Base-by-base conservation (phyloP, 1,140 invertebrate genomes). In the Alviniconcha marisindica region DNA sequence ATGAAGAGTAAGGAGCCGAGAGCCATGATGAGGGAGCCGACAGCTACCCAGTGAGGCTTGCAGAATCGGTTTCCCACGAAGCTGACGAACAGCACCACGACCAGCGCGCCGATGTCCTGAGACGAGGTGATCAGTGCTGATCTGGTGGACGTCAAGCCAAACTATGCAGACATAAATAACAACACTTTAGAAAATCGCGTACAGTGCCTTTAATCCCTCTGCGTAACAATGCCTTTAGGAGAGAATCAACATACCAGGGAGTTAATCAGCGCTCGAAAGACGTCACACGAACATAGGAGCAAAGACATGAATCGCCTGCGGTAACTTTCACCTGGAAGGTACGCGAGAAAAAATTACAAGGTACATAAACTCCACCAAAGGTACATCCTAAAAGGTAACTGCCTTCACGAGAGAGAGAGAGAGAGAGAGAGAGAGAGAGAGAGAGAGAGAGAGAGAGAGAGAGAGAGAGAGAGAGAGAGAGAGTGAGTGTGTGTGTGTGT, bases 1-100 rank as follows among this genome's bases (percentile, higher is more conserved):
- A 84, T 78, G 77, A 90, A 91, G 36, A 89, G 77, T 71, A 91
- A 83, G 28, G 85, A 87, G 15, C 90, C 90, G 14, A 90, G 33
- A 18, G 85, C 86, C 86, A 90, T 87, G 15, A 90, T 38, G 21
- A 91, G 33, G 18, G 77, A 86, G 63, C 89, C 86, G 1, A 85
- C 21, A 18, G 78, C 89, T 10, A 91, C 82, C 82, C 85, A 83
- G 24, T 83, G 83, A 4, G 87, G 84, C 79, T 87, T 74, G 83
- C 89, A 77, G 54, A 80, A 80, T 81, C 88, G 84, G 42, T 84
- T 44, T 38, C 87, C 87, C 60, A 83, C 81, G 48, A 83, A 89
- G 82, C 90, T 89, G 12, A 90, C 85, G 15, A 88, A 77, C 24
- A 90, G 44, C 12, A 88, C 88, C 40, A 89, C 82, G 15, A 89